Base-by-base conservation (phyloP, 2,888 invertebrate genomes). In the Sesia bembeciformis region DNA sequence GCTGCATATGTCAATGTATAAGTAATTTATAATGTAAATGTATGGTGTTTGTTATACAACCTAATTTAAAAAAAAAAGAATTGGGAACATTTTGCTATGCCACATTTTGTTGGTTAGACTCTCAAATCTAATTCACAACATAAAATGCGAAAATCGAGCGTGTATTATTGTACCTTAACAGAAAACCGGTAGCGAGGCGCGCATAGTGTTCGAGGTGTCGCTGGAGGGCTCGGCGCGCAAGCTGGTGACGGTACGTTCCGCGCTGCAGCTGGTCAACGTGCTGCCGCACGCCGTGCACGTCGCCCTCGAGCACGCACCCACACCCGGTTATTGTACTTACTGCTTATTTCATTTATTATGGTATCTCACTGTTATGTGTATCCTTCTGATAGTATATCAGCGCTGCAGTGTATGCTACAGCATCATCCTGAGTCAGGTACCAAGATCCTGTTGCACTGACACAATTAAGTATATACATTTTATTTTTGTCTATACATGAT, bases 151-250 rank as follows among this genome's bases (percentile, higher is more conserved):
- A 5, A 42, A 42, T 6, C 7, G 1, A 42, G 5, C 7, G 5
- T 5, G 42, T 42, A 6, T 42, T 42, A 6, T 23, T 23, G 23
- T 23, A 23, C 1, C 23, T 23, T 49, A 8, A 39, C 63, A 90
- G 88, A 81, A 81, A 62, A 73, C 77, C 0, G 86, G 84, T 0
- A 70, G 75, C 0, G 91, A 93, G 64, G 95, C 96, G 0, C 92
- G 98, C 54, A 91, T 99, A 40, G 97, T 99, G 51, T 95, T 98
- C 72, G 96, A 96, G 63, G 96, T 99, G 23, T 93, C 95, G 0
- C 88, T 98, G 60, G 97, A 98, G 79, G 98, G 98, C 0, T 97
- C 97, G 3, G 98, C 98, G 0, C 93, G 96, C 66, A 99, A 99
- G 83, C 87, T 98, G 64, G 95, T 98, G 54, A 96, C 96, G 5